Conservation (phyloP, 2,888 invertebrate species). For the Prostheceraeus crozeri region DNA sequence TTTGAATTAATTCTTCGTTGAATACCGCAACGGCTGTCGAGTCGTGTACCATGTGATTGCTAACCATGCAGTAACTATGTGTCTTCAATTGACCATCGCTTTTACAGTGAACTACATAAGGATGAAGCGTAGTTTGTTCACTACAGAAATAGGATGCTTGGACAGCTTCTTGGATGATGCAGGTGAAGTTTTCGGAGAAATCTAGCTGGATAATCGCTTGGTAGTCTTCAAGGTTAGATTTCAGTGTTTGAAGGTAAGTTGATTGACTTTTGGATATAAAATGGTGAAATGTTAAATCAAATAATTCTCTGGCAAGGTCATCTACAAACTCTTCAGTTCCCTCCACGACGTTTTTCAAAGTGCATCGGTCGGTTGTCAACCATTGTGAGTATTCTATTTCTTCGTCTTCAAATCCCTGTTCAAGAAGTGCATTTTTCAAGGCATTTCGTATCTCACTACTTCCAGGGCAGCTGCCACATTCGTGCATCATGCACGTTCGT, state of each 20-base stretch:
- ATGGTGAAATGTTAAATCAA: slow-evolving; percentile 5
- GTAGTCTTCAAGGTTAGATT: neutral
- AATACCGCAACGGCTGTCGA: neutral
- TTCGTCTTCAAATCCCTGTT: neutral
- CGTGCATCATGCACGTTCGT: neutral
- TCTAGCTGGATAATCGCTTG: slow-evolving; percentile 17
- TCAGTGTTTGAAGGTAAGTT: neutral
- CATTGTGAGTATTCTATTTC: slow-evolving; percentile 15
- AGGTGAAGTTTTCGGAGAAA: slow-evolving; percentile 17
- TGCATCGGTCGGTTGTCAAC: slow-evolving; percentile 1
- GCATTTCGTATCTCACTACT: neutral
- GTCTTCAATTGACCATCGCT: too few relatives aligned
- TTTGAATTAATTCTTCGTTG: neutral
- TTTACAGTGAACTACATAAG: slow-evolving; percentile 8
- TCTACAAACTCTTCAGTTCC: neutral
- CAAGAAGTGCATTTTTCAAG: too few relatives aligned
- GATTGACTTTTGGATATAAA: slow-evolving; percentile 3
- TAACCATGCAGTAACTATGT: slow-evolving; percentile 19
- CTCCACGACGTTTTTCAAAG: neutral
- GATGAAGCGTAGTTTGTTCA: slow-evolving; percentile 11
- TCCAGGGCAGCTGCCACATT: neutral
- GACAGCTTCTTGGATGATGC: neutral
- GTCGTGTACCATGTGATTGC: slow-evolving; percentile 10
- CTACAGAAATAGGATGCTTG: slow-evolving; percentile 2
- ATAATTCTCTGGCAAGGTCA: neutral